Evolutionary conservation across 2,797 vertebrate genomes (phyloP).

Genomic region (Diplodus puntazzo): DNA sequence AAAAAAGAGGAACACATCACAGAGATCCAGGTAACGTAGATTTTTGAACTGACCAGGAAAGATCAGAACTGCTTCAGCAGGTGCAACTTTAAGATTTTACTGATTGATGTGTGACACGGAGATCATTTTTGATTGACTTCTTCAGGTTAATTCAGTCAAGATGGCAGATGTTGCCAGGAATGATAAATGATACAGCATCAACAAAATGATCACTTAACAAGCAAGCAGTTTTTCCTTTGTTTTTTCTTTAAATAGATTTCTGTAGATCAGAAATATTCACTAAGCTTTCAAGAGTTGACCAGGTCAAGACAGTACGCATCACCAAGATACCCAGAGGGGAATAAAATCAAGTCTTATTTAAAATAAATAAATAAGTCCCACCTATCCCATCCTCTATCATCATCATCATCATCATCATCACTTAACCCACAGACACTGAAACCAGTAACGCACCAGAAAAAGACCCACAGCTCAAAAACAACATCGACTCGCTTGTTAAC

Average conservation of each 20-base stretch:
- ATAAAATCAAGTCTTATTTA: conserved; percentile 3
- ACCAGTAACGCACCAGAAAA: conserved; percentile 49
- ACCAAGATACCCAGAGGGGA: conserved; percentile 17
- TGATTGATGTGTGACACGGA: conserved; percentile 16
- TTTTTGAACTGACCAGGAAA: conserved; percentile 12
- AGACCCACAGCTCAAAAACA: conserved; percentile 59
- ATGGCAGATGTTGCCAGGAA: conserved; percentile 7
- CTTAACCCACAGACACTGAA: conserved; percentile 48
- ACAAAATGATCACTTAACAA: conserved; percentile 10
- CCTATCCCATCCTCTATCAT: conserved; percentile 12
- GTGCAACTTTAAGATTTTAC: conserved; percentile 6
- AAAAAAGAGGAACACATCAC: conserved; percentile 38
- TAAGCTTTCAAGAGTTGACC: conserved; percentile 12
- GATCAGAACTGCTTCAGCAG: conserved; percentile 18
- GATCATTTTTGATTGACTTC: conserved; percentile 28
- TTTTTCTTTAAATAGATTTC: not conserved
- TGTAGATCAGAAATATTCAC: conserved; percentile 23
- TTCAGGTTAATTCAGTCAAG: conserved; percentile 18
- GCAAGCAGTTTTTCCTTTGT: not conserved
- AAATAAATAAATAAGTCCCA: conserved; percentile 10
- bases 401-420: conserved; percentile 13
- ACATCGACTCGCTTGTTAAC: conserved; percentile 69
- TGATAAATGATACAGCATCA: not conserved
- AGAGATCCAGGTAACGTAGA: conserved; percentile 28
- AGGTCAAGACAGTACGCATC: conserved; percentile 16